Evolutionary conservation across 2,113 vertebrate genomes (phyloP).

Genomic region (Microcebus griseorufus): DNA sequence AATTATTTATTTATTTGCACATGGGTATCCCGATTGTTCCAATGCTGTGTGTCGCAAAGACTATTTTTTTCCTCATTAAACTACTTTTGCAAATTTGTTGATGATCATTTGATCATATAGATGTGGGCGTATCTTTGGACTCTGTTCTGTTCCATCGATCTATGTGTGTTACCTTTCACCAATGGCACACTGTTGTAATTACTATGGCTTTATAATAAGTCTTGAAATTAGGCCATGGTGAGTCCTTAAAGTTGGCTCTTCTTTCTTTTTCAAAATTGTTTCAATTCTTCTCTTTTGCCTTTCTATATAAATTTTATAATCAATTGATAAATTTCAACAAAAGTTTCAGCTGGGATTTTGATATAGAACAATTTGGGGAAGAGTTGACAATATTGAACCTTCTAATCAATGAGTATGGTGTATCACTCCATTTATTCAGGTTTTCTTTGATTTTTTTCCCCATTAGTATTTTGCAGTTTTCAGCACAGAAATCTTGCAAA

Average conservation of each 20-base stretch:
- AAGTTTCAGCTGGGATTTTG: background rate
- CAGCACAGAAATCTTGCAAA: background rate
- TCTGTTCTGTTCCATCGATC: background rate
- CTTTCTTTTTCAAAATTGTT: background rate
- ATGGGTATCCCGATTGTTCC: background rate
- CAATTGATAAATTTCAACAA: background rate
- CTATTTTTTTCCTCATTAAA: background rate
- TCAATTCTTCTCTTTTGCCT: background rate
- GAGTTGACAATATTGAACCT: background rate
- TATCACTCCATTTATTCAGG: background rate
- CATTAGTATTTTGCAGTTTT: background rate
- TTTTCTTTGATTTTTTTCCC: background rate
- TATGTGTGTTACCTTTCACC: background rate
- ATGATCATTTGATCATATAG: no score
- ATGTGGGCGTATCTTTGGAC: background rate
- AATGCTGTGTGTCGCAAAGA: background rate
- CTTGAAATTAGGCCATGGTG: no score
- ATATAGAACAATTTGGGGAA: background rate
- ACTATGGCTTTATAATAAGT: background rate
- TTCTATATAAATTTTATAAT: background rate
- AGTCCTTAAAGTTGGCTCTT: background rate
- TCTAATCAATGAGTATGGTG: background rate
- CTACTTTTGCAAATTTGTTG: background rate
- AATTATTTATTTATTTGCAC: background rate
- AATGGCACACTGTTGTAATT: background rate